These are phyloP conservation scores for Erynnis tages DNA, from an alignment of 2,888 invertebrate genomes.

Conservation along the genomic window DNA sequence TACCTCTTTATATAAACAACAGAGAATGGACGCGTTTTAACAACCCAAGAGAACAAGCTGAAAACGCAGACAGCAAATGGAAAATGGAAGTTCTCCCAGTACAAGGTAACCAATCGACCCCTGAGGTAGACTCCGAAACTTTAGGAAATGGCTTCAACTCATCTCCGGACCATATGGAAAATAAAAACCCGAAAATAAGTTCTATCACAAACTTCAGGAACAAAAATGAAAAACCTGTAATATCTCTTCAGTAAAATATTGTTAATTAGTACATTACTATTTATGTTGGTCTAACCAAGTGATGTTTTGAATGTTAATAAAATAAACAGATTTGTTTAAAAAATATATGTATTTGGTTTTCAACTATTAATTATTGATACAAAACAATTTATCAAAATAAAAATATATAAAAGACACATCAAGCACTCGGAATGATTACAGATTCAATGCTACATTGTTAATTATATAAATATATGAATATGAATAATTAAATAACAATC, in stretches of 20 bases:
- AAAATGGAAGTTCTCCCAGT: neutral
- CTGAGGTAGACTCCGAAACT: neutral
- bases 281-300: neutral
- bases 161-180: slow-evolving; percentile 3
- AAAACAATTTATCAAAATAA: too few species aligned
- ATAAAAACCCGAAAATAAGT: slow-evolving; percentile 8
- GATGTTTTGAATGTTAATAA: slow-evolving; percentile 5
- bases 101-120: neutral
- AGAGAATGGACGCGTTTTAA: slow-evolving; percentile 11
- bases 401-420: too few species aligned
- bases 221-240: neutral
- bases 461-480: too few species aligned
- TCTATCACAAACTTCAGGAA: neutral
- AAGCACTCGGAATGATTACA: too few species aligned
- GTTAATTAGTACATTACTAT: neutral
- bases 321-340: neutral
- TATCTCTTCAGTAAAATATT: neutral
- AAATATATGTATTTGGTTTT: slow-evolving; percentile 7
- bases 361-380: neutral
- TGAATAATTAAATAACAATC: too few species aligned
- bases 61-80: neutral
- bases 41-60: neutral
- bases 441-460: too few species aligned
- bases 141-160: neutral
- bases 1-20: neutral